Base-by-base conservation (phyloP, 2,113 vertebrate genomes). In the Sarotherodon lohbergeri region DNA sequence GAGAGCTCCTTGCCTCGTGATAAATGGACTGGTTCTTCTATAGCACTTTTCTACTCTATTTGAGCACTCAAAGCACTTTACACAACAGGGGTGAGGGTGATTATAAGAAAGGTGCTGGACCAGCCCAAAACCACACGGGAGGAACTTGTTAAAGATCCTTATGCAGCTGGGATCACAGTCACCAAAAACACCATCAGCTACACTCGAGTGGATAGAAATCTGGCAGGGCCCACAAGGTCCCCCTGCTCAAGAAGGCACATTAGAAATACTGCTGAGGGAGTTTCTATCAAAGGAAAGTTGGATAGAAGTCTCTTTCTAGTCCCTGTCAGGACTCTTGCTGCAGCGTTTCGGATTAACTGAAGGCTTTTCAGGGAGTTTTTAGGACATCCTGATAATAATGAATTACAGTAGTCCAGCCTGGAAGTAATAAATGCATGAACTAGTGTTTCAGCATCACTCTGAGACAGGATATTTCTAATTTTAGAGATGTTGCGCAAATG, bases 71-170 rank as follows among this genome's bases (percentile, higher is more conserved):
- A 59, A 32, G 27, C 3, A 59, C 57, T 59, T 59, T 32, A 17
- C 27, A 59, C 14, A 0, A 59, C 27, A 59, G 57, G 27, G 57
- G 3, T 32, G 4, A 59, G 24, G 27, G 14, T 59, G 7, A 59
- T 59, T 32, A 17, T 59, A 32, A 27, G 14, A 2, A 59, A 59
- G 57, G 14, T 32, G 27, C 57, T 5, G 27, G 27, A 59, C 32
- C 56, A 59, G 56, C 14, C 27, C 56, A 59, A 32, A 59, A 32
- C 14, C 27, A 59, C 27, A 59, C 3, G 2, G 56, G 57, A 59
- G 57, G 57, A 59, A 59, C 14, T 59, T 59, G 56, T 29, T 59
- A 59, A 59, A 32, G 27, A 59, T 59, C 57, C 29, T 7, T 59
- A 59, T 0, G 57, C 57, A 59, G 57, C 57, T 59, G 57, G 27